Evolutionary conservation across 2,797 vertebrate genomes (phyloP), one percentile per base, ranked within the genome.

Genomic region (Pangasius larnaudii): DNA sequence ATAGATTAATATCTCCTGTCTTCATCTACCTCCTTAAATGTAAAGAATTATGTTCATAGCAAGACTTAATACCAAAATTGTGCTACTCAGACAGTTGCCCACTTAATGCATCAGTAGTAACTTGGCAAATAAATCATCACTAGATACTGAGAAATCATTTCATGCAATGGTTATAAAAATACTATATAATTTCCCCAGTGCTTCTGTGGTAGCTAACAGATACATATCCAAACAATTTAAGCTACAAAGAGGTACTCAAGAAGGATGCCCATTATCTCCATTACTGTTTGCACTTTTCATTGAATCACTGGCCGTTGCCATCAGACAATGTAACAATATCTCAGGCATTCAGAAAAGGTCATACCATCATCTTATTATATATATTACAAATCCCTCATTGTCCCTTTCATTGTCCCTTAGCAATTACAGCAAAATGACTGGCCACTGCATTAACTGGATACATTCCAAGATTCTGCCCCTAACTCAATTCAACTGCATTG

Each of bases 381-480:
- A 39, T 65, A 67, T 67, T 19, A 14, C n/a, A 42, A 77, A 65
- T 46, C 22, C 58, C 78, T 61, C 36, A 42, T 42, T 81, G 24
- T 42, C 24, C 11, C 27, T 88, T 74, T 46, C 7, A 53, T 77
- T 42, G 30, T 22, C 46, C 46, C 67, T 78, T 24, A 63, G 11
- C 30, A 39, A 75, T 33, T 77, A 63, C 24, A 75, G 30, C 80
- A 63, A 63, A 16, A 2, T 75, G 16, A 22, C 42, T 63, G 51
- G 53, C 36, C 30, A 61, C 8, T 82, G 67, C n/a, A 46, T 83
- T 36, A 82, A 87, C 49, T 83, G 59, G 58, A 56, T 49, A 56
- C 59, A 85, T 75, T 56, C 46, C 0, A 11, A 79, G 27, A 42
- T 69, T 13, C 6, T 78, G 36, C 9, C 65, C 13, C 11, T 72